Percentiles rank a stretch among this genome's conserved stretches.
Evolutionary conservation across 2,888 invertebrate genomes (phyloP).

Genomic region (Sphaerophoria taeniata): DNA sequence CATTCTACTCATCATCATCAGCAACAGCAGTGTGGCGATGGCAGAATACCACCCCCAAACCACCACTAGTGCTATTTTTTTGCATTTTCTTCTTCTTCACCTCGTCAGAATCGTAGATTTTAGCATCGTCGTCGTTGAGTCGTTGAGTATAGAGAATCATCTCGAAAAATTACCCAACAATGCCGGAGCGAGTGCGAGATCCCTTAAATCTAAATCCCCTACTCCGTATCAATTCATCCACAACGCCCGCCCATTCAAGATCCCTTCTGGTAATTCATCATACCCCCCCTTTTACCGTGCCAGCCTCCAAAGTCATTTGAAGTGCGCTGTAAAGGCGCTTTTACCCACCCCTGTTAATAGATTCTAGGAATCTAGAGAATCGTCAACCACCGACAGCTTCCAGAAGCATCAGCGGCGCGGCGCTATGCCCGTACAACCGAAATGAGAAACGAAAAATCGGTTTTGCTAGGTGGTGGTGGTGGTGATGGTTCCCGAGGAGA

Average conservation of each 20-base stretch:
- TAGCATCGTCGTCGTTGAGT: background rate
- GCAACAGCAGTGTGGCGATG: conserved; percentile 53
- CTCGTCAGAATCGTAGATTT: background rate
- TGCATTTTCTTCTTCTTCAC: conserved; percentile 43
- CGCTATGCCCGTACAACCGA: background rate
- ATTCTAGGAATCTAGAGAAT: conserved; percentile 53
- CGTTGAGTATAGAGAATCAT: conserved; percentile 48
- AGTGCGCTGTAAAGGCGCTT: too few relatives aligned
- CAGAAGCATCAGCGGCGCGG: conserved; percentile 68
- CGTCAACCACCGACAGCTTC: conserved; percentile 65
- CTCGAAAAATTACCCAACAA: conserved; percentile 73
- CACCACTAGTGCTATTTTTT: conserved; percentile 6
- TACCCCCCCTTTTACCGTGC: conserved; percentile 65
- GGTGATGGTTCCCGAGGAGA: conserved; percentile 58
- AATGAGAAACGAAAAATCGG: conserved; percentile 64
- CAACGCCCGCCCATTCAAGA: conserved; percentile 58
- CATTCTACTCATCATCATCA: conserved; percentile 71
- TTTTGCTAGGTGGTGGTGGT: conserved; percentile 39
- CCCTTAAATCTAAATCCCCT: conserved; percentile 73
- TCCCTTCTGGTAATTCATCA: conserved; percentile 75
- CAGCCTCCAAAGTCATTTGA: background rate
- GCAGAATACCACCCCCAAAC: conserved; percentile 35
- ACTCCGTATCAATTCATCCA: conserved; percentile 81
- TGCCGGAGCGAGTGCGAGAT: conserved; percentile 52
- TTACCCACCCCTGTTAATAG: background rate